Base-by-base conservation (phyloP, 92 coral and sea anemone genomes). In the Nematostella vectensis region DNA sequence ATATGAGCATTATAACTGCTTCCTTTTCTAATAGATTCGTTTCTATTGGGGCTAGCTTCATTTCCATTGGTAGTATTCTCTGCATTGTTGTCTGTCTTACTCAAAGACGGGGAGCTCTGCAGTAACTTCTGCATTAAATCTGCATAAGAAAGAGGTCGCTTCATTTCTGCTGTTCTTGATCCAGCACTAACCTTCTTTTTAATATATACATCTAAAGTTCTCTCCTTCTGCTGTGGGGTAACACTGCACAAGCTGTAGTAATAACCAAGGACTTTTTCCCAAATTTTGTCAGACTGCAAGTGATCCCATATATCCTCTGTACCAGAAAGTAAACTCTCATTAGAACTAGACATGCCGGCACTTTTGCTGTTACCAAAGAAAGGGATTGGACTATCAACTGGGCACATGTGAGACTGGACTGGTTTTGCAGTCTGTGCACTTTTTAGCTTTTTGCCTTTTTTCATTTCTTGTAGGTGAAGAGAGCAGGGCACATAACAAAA, bases 231-330 rank as follows among this genome's bases (percentile, higher is more conserved):
- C 26, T 68, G 74, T 9, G 20, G 23, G 9, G 79, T 52, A 24
- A 59, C 72, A 64, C 66, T 91, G 54, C 96, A 85, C 23, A 91
- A 44, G 39, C 93, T 74, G 72, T 86, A 91, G 64, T 83, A 81
- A 69, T 81, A 72, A 55, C 86, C 98, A 15, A 91, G 47, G 2
- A 86, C 98, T 45, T 74, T 78, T 31, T 78, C 88, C 98, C 98
- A 91, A n/a, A 82, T 33, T 13, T 56, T 70, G 28, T 91, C 96
- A 25, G 66, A 20, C 2, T 83, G 83, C 31, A 91, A 57, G 51
- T 87, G 78, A 36, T 80, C 75, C 98, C 98, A 91, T 6, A 70
- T 6, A 8, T 74, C 81, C 30, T 65, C 58, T 15, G 33, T 17
- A 23, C 48, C 65, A 16, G 57, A 31, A 22, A 33, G 27, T 2